Conservation (phyloP, 2,113 vertebrate species). For the Plecotus auritus region DNA sequence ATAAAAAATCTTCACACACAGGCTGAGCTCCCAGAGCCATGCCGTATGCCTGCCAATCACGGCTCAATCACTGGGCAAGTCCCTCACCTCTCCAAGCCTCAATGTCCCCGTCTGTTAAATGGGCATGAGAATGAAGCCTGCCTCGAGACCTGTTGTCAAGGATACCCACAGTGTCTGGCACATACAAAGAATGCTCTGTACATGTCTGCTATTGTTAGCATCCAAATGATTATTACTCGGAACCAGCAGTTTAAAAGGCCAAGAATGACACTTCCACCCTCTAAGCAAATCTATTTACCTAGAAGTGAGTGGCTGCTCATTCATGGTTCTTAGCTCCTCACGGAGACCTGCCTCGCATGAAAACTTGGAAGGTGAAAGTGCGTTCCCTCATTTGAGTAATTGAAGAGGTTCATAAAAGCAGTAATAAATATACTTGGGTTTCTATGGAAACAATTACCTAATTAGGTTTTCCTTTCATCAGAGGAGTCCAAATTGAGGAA, state of each 20-base stretch:
- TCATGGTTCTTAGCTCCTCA: background rate
- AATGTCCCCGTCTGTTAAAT: background rate
- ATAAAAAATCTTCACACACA: background rate
- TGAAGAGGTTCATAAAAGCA: conserved; percentile 4
- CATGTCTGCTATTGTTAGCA: background rate
- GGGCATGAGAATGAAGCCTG: background rate
- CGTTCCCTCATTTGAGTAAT: background rate
- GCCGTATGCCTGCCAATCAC: fast-evolving
- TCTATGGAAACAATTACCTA: conserved; percentile 49
- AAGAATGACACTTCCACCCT: background rate
- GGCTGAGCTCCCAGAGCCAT: fast-evolving
- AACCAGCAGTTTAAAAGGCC: background rate
- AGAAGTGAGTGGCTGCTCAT: background rate
- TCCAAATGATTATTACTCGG: background rate
- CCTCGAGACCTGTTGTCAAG: background rate
- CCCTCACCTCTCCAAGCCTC: background rate
- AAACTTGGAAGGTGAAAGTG: background rate
- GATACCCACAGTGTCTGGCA: background rate
- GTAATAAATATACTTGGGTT: conserved; percentile 3
- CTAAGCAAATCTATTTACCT: background rate
- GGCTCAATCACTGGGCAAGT: background rate
- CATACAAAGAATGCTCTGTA: fast-evolving
- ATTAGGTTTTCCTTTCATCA: conserved; percentile 56
- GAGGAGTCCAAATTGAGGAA: conserved; percentile 7
- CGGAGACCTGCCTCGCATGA: fast-evolving